These are phyloP conservation scores for Melangyna quadrimaculata DNA, from an alignment of 2,888 invertebrate species.

Conservation along the genomic window DNA sequence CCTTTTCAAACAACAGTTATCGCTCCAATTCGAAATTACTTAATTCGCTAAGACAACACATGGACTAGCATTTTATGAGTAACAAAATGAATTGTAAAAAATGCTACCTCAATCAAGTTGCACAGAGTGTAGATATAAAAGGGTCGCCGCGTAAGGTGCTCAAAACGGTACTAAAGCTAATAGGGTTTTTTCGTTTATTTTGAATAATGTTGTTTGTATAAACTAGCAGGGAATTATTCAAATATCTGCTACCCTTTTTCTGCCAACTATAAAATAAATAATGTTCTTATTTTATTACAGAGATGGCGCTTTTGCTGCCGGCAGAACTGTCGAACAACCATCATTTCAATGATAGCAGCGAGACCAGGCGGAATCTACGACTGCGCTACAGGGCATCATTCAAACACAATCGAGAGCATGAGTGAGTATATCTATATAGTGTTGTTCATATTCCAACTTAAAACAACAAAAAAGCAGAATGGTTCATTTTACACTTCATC, in stretches of 20 bases:
- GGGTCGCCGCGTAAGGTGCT: not conserved
- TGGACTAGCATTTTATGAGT: not conserved
- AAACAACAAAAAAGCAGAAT: not conserved
- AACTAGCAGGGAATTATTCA: not conserved
- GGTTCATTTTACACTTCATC: conserved; percentile 18
- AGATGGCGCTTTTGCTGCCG: conserved; percentile 92
- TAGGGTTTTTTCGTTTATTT: conserved; percentile 32
- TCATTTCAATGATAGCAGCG: conserved; percentile 89
- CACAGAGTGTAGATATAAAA: not conserved
- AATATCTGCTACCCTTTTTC: conserved; percentile 29
- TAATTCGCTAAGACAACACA: not conserved
- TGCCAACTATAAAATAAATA: conserved; percentile 29
- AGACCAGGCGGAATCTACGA: conserved; percentile 90
- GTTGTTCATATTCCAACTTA: not conserved
- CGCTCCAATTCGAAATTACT: not conserved
- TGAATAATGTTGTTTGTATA: conserved; percentile 1
- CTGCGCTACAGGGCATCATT: conserved; percentile 89
- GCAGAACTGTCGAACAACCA: conserved; percentile 89
- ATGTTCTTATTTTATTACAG: conserved; percentile 81
- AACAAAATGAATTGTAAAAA: not conserved
- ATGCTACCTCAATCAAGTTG: not conserved
- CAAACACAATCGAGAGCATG: conserved; percentile 81
- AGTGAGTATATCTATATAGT: conserved; percentile 77
- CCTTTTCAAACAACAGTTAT: not conserved
- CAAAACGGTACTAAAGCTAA: conserved; percentile 32